phyloP scores from a whole-genome alignment of 1,140 invertebrate genomes.

The Aleiodes sp. region DNA sequence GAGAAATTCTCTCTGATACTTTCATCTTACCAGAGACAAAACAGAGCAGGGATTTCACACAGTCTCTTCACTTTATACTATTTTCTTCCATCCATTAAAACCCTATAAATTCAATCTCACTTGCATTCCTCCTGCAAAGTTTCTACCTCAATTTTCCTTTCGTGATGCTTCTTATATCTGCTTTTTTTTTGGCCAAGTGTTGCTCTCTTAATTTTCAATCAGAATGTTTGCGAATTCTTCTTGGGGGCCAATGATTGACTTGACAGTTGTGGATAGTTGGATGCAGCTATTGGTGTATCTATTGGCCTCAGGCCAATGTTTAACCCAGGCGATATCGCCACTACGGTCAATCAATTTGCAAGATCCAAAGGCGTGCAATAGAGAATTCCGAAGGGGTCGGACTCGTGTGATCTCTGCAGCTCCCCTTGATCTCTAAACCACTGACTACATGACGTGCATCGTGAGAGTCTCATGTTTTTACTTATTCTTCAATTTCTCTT shows the following conservation, averaged over 20 bases:
- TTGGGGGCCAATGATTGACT: background rate
- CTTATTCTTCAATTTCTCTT: conserved; percentile 4
- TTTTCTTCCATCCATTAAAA: background rate
- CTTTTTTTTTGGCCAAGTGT: no score
- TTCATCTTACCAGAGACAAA: background rate
- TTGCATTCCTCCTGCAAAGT: background rate
- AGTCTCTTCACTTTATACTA: background rate
- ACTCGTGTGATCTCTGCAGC: conserved; percentile 11
- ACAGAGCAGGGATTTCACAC: background rate
- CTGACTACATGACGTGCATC: background rate
- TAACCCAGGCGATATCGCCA: background rate
- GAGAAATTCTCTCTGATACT: background rate
- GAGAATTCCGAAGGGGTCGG: background rate
- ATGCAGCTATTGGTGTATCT: background rate
- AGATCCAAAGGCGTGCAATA: background rate
- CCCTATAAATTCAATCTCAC: background rate
- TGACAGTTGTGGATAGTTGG: no score
- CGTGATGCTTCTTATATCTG: background rate
- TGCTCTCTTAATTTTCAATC: no score
- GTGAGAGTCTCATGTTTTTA: conserved; percentile 8
- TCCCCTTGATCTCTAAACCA: conserved; percentile 14
- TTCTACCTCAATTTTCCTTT: background rate
- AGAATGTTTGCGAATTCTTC: background rate
- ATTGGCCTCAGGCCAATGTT: conserved; percentile 3
- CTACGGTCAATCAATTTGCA: conserved; percentile 17